A percentile compares a stretch with the other conserved stretches of the same genome.
These are phyloP conservation scores for Leguminivora glycinivorella DNA, from an alignment of 1,140 invertebrate species.

Conservation along the genomic window DNA sequence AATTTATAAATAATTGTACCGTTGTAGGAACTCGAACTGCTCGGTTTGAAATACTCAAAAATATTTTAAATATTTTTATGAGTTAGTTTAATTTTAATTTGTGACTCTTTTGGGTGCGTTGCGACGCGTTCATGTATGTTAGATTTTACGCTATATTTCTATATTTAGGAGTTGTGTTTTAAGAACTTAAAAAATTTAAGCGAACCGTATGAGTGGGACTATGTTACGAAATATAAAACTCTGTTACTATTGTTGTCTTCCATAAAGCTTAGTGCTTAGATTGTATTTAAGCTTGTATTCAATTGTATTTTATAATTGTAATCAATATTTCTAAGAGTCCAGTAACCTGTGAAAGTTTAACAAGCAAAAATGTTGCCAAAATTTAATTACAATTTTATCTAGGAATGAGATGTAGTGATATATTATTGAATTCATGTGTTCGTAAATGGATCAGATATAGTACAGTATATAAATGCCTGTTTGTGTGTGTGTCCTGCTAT, in stretches of 20 bases:
- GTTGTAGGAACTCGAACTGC: background rate
- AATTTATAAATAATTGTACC: conserved; percentile 34
- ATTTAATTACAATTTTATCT: background rate
- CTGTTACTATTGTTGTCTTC: conserved; percentile 62
- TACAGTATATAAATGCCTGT: conserved; percentile 5
- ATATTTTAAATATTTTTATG: conserved; percentile 19
- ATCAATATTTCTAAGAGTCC: background rate
- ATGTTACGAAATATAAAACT: conserved; percentile 48
- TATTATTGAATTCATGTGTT: conserved; percentile 1
- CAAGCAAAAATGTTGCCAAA: background rate
- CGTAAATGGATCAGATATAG: background rate
- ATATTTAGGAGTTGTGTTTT: conserved; percentile 34
- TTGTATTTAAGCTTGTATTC: conserved; percentile 36
- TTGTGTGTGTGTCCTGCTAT: conserved; percentile 9
- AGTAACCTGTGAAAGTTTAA: background rate
- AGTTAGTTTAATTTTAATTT: conserved; percentile 22
- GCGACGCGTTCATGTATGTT: conserved; percentile 75
- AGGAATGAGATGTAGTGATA: background rate
- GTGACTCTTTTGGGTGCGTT: conserved; percentile 53
- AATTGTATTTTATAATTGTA: conserved; percentile 8
- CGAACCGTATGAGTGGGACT: conserved; percentile 31
- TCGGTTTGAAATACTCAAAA: conserved; percentile 6
- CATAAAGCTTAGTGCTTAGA: conserved; percentile 47
- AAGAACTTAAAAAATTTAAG: conserved; percentile 43
- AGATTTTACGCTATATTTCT: conserved; percentile 60